Evolutionary conservation across 2,113 vertebrate species (phyloP).

Genomic region (Peromyscus californicus): DNA sequence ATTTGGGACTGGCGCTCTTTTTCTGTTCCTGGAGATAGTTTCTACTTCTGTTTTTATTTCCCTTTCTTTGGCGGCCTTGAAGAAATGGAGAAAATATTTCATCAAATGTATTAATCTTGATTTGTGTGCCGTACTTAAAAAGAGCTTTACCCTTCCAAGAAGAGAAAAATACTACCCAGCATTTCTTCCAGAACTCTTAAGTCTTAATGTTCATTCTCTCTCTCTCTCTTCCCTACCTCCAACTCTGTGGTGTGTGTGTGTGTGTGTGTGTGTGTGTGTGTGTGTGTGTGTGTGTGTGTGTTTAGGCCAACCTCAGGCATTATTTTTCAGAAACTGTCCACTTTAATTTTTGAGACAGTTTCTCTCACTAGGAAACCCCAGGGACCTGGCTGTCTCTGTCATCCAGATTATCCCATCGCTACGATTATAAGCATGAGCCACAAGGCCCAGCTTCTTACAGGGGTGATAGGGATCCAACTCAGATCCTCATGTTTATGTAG

Average conservation of each 20-base stretch:
- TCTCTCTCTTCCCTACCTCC: too few species aligned
- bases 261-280: not conserved
- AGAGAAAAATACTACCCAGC: not conserved
- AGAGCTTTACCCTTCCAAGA: not conserved
- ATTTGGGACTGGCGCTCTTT: not conserved
- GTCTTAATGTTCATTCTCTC: not conserved
- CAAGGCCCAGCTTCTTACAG: not conserved
- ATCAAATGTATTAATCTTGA: slow-evolving; percentile 13
- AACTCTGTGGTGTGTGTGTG: too few species aligned
- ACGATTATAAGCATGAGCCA: not conserved
- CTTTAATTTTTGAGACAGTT: not conserved
- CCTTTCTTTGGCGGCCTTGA: not conserved
- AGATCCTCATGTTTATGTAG: too few species aligned
- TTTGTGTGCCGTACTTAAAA: not conserved
- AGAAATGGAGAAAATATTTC: not conserved
- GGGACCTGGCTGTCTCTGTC: not conserved
- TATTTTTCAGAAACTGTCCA: not conserved
- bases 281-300: not conserved
- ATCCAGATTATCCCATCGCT: not conserved
- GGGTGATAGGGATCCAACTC: not conserved
- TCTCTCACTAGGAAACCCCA: not conserved
- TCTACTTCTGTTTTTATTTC: not conserved
- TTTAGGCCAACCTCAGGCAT: too few species aligned
- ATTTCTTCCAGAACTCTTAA: not conserved
- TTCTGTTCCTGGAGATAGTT: not conserved